Percentiles rank a stretch among this genome's conserved stretches.
Conservation (phyloP, 2,888 invertebrate genomes). For the Standfussiana lucernea region DNA sequence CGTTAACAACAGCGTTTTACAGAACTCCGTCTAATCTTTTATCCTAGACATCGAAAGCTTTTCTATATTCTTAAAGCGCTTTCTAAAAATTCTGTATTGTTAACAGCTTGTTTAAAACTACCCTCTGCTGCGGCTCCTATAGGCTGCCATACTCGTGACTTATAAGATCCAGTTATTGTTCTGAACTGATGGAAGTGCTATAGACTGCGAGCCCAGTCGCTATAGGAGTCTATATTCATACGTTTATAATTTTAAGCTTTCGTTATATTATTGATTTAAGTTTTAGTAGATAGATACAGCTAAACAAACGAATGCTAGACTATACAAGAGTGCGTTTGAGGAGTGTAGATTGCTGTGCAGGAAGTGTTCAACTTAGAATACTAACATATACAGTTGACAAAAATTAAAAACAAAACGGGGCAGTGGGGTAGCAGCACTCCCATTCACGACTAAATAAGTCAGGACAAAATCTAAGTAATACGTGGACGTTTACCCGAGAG, state of each 20-base stretch:
- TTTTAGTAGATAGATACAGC: constrained; percentile 46
- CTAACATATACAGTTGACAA: constrained; percentile 65
- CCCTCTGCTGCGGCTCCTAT: constrained; percentile 45
- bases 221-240: constrained; percentile 43
- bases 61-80: constrained; percentile 58
- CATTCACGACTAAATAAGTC: constrained; percentile 48
- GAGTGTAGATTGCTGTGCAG: constrained; percentile 74
- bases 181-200: constrained; percentile 40
- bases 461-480: constrained; percentile 56
- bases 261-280: constrained; percentile 39
- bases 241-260: constrained; percentile 33
- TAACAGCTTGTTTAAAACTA: constrained; percentile 50
- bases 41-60: constrained; percentile 68
- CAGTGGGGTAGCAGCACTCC: constrained; percentile 63
- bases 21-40: constrained; percentile 50
- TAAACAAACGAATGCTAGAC: constrained; percentile 59
- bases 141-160: constrained; percentile 38
- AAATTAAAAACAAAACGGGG: constrained; percentile 69
- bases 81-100: constrained; percentile 56
- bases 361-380: constrained; percentile 65
- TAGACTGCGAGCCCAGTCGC: constrained; percentile 38
- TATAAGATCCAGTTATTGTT: constrained; percentile 43
- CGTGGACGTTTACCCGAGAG: constrained; percentile 64
- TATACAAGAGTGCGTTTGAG: constrained; percentile 70
- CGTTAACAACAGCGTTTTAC: constrained; percentile 50